Conservation (phyloP, 2,113 vertebrate genomes). For the Elgaria multicarinata region DNA sequence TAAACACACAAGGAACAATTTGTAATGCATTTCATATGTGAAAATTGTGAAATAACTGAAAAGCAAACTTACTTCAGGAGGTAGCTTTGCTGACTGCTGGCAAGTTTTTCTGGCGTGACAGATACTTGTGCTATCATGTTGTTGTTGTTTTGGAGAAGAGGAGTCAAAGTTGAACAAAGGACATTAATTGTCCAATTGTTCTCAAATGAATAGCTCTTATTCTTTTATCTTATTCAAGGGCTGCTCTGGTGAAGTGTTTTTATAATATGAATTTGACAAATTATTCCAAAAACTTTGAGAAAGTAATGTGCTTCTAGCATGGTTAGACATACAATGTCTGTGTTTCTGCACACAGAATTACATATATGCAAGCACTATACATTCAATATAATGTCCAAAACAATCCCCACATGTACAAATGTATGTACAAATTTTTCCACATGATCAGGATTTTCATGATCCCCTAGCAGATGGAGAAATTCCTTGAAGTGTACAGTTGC, state of each 20-base stretch:
- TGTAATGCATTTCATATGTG: not conserved
- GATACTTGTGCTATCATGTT: not conserved
- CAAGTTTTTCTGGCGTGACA: not conserved
- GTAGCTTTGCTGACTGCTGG: not conserved
- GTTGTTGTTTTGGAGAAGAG: too few relatives aligned
- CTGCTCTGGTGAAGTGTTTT: not conserved
- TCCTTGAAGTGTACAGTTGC: too few relatives aligned
- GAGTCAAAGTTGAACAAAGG: too few relatives aligned
- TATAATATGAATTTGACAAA: too few relatives aligned
- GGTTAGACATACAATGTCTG: too few relatives aligned
- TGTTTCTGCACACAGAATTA: not conserved
- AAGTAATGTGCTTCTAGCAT: too few relatives aligned
- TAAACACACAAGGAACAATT: accelerated
- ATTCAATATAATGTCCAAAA: not conserved
- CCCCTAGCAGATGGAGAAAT: not conserved
- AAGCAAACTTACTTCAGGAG: not conserved
- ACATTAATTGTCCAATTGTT: not conserved
- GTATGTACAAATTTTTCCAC: not conserved
- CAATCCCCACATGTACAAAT: not conserved
- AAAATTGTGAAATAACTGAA: not conserved
- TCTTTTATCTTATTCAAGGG: not conserved
- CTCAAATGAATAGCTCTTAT: not conserved
- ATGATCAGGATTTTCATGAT: not conserved
- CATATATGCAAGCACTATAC: not conserved
- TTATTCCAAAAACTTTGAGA: not conserved